Conservation (phyloP, 2,797 vertebrate genomes). For the Macropodus opercularis region DNA sequence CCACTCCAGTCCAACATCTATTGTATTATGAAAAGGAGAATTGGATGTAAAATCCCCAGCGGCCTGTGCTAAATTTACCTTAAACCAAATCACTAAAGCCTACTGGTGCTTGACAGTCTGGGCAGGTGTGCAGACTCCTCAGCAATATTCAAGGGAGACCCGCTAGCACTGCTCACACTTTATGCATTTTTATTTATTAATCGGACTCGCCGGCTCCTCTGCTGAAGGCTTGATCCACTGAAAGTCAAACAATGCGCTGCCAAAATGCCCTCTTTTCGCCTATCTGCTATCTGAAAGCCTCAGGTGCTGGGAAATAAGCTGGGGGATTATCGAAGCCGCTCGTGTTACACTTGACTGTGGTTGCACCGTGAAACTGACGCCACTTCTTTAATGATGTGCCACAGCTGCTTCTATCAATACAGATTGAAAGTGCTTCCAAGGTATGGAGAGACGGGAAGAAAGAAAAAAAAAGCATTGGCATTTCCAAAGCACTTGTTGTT, state of each 20-base stretch:
- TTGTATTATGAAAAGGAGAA: constrained; percentile 75
- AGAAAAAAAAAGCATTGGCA: constrained; percentile 4
- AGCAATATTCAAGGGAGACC: constrained; percentile 69
- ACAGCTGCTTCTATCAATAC: constrained; percentile 8
- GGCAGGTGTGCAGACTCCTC: constrained; percentile 72
- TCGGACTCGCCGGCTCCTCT: constrained; percentile 56
- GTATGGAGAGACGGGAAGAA: background rate
- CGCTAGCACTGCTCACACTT: constrained; percentile 61
- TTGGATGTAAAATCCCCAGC: constrained; percentile 77
- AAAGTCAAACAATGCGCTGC: constrained; percentile 60
- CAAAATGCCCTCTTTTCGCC: constrained; percentile 24
- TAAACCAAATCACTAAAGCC: constrained; percentile 81
- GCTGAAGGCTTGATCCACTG: constrained; percentile 52
- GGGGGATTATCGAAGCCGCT: constrained; percentile 2
- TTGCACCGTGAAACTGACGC: constrained; percentile 7
- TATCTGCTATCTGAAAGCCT: constrained; percentile 5
- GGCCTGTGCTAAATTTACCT: constrained; percentile 81
- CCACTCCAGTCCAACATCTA: constrained; percentile 58
- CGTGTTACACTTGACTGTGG: constrained; percentile 13
- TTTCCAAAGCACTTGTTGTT: constrained; percentile 24
- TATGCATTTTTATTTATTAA: constrained; percentile 79
- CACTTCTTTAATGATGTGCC: constrained; percentile 4
- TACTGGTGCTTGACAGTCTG: constrained; percentile 80
- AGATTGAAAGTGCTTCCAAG: constrained; percentile 3
- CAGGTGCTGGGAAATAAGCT: constrained; percentile 6